These are phyloP conservation scores for Trogon melanurus DNA, from an alignment of 2,113 vertebrate genomes.

Conservation along the genomic window DNA sequence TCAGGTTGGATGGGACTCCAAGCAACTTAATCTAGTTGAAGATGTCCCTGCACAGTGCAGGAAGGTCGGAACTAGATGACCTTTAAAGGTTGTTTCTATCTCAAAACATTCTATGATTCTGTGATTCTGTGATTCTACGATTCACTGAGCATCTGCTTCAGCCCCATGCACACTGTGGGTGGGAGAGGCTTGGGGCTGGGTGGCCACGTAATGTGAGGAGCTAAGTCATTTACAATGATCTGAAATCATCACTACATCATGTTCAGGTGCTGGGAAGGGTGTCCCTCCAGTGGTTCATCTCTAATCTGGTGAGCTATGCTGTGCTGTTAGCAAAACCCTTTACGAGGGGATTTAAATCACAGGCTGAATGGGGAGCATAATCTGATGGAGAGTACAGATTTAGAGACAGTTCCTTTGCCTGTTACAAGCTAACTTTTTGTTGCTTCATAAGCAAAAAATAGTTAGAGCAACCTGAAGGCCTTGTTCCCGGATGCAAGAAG, in stretches of 20 bases:
- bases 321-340: neutral
- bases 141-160: neutral
- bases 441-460: neutral
- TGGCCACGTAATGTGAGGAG: fast-evolving
- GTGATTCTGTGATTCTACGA: too few relatives aligned
- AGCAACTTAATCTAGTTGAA: too few relatives aligned
- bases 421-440: neutral
- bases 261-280: neutral
- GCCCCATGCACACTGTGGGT: neutral
- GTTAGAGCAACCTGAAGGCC: neutral
- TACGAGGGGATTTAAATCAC: neutral
- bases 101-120: too few relatives aligned
- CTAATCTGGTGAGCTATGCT: neutral
- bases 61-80: too few relatives aligned
- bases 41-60: too few relatives aligned
- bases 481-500: neutral
- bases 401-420: neutral
- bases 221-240: neutral
- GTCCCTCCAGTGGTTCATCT: neutral
- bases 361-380: neutral
- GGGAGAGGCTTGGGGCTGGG: neutral
- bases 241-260: neutral
- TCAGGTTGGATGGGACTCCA: too few relatives aligned
- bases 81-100: too few relatives aligned
- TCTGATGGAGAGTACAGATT: neutral